These are phyloP conservation scores for Cyclopterus lumpus DNA, from an alignment of 2,797 vertebrate genomes.

Conservation along the genomic window DNA sequence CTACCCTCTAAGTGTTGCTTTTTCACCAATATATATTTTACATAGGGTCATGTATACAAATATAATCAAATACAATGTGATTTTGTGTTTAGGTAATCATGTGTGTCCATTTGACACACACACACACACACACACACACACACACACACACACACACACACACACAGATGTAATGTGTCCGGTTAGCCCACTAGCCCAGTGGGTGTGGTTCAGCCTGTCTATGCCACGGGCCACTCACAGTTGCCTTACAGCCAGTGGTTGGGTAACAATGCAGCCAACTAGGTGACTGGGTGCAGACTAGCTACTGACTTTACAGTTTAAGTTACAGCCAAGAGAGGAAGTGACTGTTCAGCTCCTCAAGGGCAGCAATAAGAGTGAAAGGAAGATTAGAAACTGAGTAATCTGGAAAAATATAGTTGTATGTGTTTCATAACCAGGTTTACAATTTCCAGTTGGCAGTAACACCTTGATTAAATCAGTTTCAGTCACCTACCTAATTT, in stretches of 20 bases:
- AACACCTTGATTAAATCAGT: background rate
- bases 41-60: background rate
- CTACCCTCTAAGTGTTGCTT: background rate
- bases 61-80: background rate
- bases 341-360: background rate
- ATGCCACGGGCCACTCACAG: constrained; percentile 30
- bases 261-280: constrained; percentile 10
- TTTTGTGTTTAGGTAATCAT: background rate
- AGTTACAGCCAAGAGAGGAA: constrained; percentile 8
- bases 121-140: background rate
- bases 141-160: background rate
- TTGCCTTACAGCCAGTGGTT: constrained; percentile 52
- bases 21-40: background rate
- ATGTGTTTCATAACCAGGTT: background rate
- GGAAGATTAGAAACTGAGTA: background rate
- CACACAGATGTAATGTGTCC: constrained; percentile 21
- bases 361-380: background rate
- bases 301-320: constrained; percentile 9
- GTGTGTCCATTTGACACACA: background rate
- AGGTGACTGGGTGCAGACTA: constrained; percentile 42
- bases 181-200: constrained; percentile 4
- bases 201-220: constrained; percentile 28
- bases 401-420: constrained; percentile 6
- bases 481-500: background rate
- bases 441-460: background rate